Conservation (phyloP, 2,797 vertebrate genomes). For the Phoebastria nigripes region DNA sequence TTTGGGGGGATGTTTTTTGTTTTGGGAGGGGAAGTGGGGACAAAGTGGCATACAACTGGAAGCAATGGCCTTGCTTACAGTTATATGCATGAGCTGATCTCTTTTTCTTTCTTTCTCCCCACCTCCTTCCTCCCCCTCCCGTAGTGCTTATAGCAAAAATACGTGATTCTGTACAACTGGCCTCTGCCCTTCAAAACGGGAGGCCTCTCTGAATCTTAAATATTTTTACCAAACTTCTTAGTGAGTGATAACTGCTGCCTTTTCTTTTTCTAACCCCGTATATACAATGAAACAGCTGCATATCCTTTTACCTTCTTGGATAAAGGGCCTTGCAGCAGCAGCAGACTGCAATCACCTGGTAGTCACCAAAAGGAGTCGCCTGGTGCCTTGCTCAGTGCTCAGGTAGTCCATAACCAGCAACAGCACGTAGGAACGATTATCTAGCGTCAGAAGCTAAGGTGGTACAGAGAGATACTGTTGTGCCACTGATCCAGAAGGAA, state of each 20-base stretch:
- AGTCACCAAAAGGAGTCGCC: not conserved
- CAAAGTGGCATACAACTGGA: not conserved
- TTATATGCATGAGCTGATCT: not conserved
- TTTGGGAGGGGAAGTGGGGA: not conserved
- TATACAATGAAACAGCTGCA: fast-evolving
- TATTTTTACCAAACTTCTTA: not conserved
- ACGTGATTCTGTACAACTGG: not conserved
- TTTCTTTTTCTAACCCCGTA: not conserved
- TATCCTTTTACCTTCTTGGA: not conserved
- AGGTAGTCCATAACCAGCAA: not conserved
- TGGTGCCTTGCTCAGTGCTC: not conserved
- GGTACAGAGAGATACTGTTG: not conserved
- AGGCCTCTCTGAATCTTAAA: not conserved
- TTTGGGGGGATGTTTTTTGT: not conserved
- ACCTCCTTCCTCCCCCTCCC: not conserved
- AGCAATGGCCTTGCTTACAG: not conserved
- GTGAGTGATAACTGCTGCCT: not conserved
- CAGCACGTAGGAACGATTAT: fast-evolving
- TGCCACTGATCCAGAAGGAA: not conserved
- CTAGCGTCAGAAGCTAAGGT: not conserved
- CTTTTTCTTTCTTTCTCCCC: not conserved
- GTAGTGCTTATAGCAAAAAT: not conserved
- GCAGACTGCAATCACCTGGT: not conserved
- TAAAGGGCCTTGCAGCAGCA: not conserved
- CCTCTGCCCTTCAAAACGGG: not conserved